Base-by-base conservation (phyloP, 2,888 invertebrate species). In the Hypercompe scribonia region DNA sequence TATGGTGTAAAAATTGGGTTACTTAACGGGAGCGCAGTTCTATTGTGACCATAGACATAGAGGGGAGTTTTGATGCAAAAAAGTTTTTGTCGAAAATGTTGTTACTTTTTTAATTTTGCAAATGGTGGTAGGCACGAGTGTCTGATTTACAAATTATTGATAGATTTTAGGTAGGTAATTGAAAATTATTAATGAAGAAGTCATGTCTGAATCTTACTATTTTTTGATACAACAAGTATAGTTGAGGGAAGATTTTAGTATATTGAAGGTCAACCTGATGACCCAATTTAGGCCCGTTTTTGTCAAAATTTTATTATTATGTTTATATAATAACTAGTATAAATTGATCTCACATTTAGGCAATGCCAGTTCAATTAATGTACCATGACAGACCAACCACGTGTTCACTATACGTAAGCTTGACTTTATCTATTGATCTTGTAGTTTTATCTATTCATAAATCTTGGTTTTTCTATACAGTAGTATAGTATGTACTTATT, bases 1-100 rank as follows among this genome's bases (percentile, higher is more conserved):
- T 94, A 95, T 93, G 94, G 95, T 93, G 94, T 89, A 93, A 94
- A 94, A 95, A 95, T 95, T 95, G 94, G 95, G 95, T 95, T 95
- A 95, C 95, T 95, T 95, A 95, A 92, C 94, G 95, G 94, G 91
- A 94, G 94, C 94, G 81, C 76, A 77, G 84, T 84, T 71, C 91
- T 83, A 92, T 95, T 95, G 94, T 94, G 87, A 54, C n/a, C 50
- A 54, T 84, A 76, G 11, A 64, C 81, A 81, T 83, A 61, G 34
- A 86, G 90, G 90, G 90, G 87, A 78, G 71, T 74, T n/a, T n/a
- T 75, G 78, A 82, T 77, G 78, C 73, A 73, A 85, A 84, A 84
- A 83, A 76, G 31, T 79, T 84, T 82, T 83, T 81, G 71, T 76
- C 79, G 88, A 87, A 86, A 89, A 81, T 81, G 83, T 82, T 88